Evolutionary conservation across 1,140 invertebrate genomes (phyloP).

Genomic region (Temnothorax longispinosus): DNA sequence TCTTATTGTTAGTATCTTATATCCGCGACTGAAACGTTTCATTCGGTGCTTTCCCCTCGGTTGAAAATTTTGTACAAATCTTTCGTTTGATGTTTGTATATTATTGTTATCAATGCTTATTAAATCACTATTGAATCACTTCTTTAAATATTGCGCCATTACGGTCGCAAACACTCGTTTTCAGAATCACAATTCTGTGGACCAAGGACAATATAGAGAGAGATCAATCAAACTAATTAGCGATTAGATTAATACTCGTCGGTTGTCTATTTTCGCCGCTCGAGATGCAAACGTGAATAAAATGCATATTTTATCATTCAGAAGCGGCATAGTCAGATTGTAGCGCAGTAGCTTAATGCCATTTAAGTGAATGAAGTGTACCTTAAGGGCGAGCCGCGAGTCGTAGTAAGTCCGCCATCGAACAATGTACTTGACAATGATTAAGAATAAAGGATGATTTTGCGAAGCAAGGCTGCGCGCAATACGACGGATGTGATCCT

Average conservation of each 20-base stretch:
- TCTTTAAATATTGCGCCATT: conserved; percentile 16
- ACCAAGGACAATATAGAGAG: conserved; percentile 80
- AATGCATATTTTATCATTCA: conserved; percentile 71
- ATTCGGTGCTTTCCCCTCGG: neutral
- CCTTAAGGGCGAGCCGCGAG: conserved; percentile 66
- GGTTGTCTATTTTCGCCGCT: conserved; percentile 46
- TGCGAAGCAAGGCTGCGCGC: conserved; percentile 59
- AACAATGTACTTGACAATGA: conserved; percentile 70
- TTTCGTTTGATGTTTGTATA: conserved; percentile 1
- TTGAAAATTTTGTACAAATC: neutral
- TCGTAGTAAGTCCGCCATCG: conserved; percentile 53
- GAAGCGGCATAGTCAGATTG: conserved; percentile 46
- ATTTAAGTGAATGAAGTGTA: conserved; percentile 72
- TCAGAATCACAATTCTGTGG: conserved; percentile 69
- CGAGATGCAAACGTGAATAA: conserved; percentile 26
- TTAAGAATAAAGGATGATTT: conserved; percentile 75
- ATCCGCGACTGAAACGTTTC: neutral
- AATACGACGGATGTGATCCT: neutral
- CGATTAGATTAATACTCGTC: conserved; percentile 41
- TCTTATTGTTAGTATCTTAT: neutral
- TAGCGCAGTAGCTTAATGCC: conserved; percentile 67
- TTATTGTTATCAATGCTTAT: conserved; percentile 1
- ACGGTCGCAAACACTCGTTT: conserved; percentile 1
- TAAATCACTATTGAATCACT: neutral
- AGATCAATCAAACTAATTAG: conserved; percentile 32